Evolutionary conservation across 2,888 invertebrate species (phyloP).

Genomic region (Eupeodes luniger): DNA sequence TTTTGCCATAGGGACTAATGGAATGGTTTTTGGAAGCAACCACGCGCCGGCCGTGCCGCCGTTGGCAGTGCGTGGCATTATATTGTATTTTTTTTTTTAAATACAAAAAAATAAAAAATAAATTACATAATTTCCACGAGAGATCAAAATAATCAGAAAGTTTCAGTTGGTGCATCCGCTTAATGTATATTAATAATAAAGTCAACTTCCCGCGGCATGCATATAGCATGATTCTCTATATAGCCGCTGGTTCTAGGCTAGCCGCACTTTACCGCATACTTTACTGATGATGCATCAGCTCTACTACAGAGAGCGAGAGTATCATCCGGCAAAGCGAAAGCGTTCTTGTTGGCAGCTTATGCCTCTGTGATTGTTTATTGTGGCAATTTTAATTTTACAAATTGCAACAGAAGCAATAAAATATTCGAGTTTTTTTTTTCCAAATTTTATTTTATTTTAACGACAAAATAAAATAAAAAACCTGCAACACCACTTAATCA

Average conservation of each 20-base stretch:
- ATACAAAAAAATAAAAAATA: slow-evolving; percentile 34
- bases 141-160: slow-evolving; percentile 75
- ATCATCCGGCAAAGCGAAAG: slow-evolving; percentile 49
- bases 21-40: slow-evolving; percentile 12
- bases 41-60: too few species aligned
- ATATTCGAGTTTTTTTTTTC: slow-evolving; percentile 35
- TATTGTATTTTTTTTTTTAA: slow-evolving; percentile 29
- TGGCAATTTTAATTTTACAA: slow-evolving; percentile 75
- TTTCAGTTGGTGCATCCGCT: slow-evolving; percentile 69
- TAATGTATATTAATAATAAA: slow-evolving; percentile 59
- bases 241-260: not conserved
- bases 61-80: not conserved
- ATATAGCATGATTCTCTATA: not conserved
- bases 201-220: slow-evolving; percentile 62
- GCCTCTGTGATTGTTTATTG: slow-evolving; percentile 72
- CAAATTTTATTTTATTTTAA: not conserved
- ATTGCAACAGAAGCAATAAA: slow-evolving; percentile 76
- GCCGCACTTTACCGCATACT: not conserved
- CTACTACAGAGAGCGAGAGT: slow-evolving; percentile 2
- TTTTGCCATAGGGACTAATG: not conserved
- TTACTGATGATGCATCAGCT: not conserved
- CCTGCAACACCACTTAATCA: slow-evolving; percentile 65
- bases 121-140: slow-evolving; percentile 74
- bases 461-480: slow-evolving; percentile 32
- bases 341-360: slow-evolving; percentile 54